A percentile compares a stretch with the other conserved stretches of the same genome.
These are phyloP conservation scores for Protaetia brevitarsis DNA, from an alignment of 1,140 invertebrate species.

Conservation along the genomic window DNA sequence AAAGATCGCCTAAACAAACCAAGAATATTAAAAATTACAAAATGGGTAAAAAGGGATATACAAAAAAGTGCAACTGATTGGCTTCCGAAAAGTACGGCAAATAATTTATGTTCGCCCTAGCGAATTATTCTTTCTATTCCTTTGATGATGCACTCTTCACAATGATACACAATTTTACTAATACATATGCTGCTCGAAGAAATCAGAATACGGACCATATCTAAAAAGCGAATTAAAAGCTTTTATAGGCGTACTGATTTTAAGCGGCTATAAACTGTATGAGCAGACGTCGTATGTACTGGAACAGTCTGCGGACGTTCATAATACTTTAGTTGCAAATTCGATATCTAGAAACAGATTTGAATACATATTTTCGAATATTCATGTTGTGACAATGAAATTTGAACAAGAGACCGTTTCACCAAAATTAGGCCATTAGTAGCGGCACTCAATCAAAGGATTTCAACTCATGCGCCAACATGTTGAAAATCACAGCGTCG, in stretches of 20 bases:
- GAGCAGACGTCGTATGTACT: slow-evolving; percentile 29
- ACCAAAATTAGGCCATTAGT: slow-evolving; percentile 40
- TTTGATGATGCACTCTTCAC: slow-evolving; percentile 33
- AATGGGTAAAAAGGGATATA: neutral
- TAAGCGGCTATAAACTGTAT: slow-evolving; percentile 33
- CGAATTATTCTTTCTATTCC: slow-evolving; percentile 21
- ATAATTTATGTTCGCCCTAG: neutral
- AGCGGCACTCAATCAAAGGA: slow-evolving; percentile 27
- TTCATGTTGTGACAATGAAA: slow-evolving; percentile 39
- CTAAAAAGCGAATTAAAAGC: slow-evolving; percentile 30
- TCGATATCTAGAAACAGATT: slow-evolving; percentile 5
- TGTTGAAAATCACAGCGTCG: slow-evolving; percentile 40
- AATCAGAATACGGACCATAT: slow-evolving; percentile 27
- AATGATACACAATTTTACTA: slow-evolving; percentile 26
- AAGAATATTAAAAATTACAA: neutral
- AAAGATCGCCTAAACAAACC: neutral
- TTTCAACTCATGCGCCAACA: slow-evolving; percentile 25
- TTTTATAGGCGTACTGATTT: slow-evolving; percentile 32
- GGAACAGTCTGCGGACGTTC: neutral
- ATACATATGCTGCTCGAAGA: slow-evolving; percentile 26
- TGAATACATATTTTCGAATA: slow-evolving; percentile 32
- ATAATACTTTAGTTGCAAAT: slow-evolving; percentile 20
- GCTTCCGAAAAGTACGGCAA: neutral
- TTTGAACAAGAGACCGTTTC: slow-evolving; percentile 39
- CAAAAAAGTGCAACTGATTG: neutral